Conservation (phyloP, 2,797 vertebrate genomes). For the Lateolabrax maculatus region DNA sequence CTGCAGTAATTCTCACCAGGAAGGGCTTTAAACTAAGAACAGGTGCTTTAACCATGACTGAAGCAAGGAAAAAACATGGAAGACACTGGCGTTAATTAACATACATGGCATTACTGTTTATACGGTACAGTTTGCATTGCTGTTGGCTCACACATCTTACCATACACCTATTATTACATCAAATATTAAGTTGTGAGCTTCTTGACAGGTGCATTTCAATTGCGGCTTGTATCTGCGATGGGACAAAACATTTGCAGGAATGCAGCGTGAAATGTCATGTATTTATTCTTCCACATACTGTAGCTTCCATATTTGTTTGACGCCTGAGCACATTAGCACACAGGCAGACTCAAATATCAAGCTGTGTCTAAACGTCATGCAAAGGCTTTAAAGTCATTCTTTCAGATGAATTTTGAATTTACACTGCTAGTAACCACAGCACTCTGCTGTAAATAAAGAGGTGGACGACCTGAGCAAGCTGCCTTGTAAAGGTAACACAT, state of each 20-base stretch:
- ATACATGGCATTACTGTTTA: neutral
- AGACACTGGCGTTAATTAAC: neutral
- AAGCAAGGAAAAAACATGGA: neutral
- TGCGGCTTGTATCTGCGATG: neutral
- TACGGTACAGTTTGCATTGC: neutral
- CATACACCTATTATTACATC: neutral
- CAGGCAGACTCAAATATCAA: conserved; percentile 17
- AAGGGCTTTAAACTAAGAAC: neutral
- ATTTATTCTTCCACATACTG: neutral
- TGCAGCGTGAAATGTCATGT: conserved; percentile 13
- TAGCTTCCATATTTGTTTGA: neutral
- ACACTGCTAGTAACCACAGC: neutral
- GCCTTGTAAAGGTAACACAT: neutral
- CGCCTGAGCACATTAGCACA: neutral
- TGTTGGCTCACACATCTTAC: neutral
- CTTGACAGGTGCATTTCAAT: conserved; percentile 28
- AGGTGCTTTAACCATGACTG: conserved; percentile 6
- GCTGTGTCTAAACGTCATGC: neutral
- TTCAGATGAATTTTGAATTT: conserved; percentile 1
- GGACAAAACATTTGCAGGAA: neutral
- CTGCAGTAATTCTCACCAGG: neutral
- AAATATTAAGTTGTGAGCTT: neutral
- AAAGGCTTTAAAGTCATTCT: neutral
- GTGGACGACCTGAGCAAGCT: neutral
- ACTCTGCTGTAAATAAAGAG: conserved; percentile 2